A percentile compares a stretch with the other conserved stretches of the same genome.
Evolutionary conservation across 2,888 invertebrate genomes (phyloP).

Genomic region (Scelioninae gen. 1): DNA sequence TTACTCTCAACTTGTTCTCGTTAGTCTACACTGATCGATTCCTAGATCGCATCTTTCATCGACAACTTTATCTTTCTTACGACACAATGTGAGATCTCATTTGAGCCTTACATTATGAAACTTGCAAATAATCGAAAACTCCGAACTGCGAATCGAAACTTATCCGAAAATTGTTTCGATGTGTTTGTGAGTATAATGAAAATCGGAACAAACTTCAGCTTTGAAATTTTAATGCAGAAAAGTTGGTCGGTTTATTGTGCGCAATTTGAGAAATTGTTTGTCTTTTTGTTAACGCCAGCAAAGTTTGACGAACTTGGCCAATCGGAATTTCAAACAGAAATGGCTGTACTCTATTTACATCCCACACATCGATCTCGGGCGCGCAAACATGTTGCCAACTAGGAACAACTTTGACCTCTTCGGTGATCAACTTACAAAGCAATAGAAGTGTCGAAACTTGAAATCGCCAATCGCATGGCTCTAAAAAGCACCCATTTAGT

Average conservation of each 20-base stretch:
- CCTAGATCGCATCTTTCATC: no score
- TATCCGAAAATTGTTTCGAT: no score
- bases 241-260: slow-evolving; percentile 18
- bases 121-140: no score
- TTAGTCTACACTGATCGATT: no score
- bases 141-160: no score
- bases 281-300: slow-evolving; percentile 37
- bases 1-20: no score
- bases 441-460: slow-evolving; percentile 34
- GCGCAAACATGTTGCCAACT: slow-evolving; percentile 53
- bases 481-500: background rate
- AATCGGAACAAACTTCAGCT: background rate
- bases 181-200: no score
- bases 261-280: slow-evolving; percentile 36
- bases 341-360: slow-evolving; percentile 50
- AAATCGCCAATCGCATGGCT: background rate
- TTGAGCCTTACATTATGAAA: no score
- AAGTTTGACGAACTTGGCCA: slow-evolving; percentile 62
- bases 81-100: no score
- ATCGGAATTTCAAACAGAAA: slow-evolving; percentile 47
- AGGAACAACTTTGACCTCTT: slow-evolving; percentile 62
- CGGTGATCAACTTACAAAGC: slow-evolving; percentile 42
- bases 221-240: slow-evolving; percentile 31
- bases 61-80: no score
- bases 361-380: slow-evolving; percentile 46